These are phyloP conservation scores for Callopanchax toddi DNA, from an alignment of 2,113 vertebrate genomes.

Conservation along the genomic window DNA sequence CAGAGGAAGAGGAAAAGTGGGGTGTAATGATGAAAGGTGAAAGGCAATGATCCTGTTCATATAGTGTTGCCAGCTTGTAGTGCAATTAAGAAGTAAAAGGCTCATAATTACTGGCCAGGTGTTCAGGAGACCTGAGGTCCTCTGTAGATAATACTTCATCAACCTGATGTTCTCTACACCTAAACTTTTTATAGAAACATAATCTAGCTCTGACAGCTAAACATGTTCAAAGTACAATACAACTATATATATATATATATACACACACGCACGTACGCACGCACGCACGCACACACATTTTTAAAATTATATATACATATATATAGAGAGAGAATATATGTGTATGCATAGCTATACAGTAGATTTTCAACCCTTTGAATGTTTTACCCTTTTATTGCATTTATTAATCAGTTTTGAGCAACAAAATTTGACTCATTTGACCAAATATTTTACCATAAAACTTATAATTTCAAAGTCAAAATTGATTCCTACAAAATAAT, in stretches of 20 bases:
- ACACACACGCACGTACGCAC: no score
- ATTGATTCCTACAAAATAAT: no score
- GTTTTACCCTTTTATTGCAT: no score
- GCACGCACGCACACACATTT: no score
- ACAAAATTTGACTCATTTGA: no score
- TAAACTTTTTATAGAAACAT: slow-evolving; percentile 25
- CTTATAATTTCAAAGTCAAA: no score
- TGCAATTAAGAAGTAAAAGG: slow-evolving; percentile 58
- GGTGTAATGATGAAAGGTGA: slow-evolving; percentile 45
- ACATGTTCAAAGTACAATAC: slow-evolving; percentile 3
- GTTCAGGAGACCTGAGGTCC: slow-evolving; percentile 30
- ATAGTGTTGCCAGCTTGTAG: slow-evolving; percentile 56
- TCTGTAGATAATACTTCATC: slow-evolving; percentile 11
- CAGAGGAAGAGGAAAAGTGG: slow-evolving; percentile 33
- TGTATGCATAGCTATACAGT: no score
- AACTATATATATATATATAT: neutral
- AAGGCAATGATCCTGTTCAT: slow-evolving; percentile 44
- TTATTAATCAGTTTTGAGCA: no score
- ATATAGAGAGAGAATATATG: no score
- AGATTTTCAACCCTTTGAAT: no score
- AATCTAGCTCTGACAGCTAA: slow-evolving; percentile 19
- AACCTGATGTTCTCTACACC: neutral
- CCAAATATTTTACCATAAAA: no score
- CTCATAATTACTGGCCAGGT: slow-evolving; percentile 52
- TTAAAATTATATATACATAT: no score